Percentiles rank a stretch among this genome's conserved stretches.
Conservation (phyloP, 2,888 invertebrate species). For the Trissolcus japonicus region DNA sequence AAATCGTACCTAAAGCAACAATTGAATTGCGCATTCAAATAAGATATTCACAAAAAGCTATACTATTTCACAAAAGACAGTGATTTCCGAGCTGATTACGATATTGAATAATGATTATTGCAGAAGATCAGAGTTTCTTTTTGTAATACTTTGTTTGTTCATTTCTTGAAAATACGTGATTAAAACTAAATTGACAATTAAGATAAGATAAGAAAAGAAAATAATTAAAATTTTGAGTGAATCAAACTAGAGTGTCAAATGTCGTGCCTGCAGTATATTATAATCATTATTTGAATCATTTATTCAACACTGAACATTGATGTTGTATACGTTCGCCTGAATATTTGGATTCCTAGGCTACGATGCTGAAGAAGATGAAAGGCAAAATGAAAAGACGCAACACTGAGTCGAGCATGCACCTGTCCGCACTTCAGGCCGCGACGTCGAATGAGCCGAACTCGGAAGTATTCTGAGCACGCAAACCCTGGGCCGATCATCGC, state of each 20-base stretch:
- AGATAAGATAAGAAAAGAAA: too few relatives aligned
- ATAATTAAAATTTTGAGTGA: neutral
- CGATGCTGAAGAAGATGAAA: slow-evolving; percentile 99
- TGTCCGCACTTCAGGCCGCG: slow-evolving; percentile 77
- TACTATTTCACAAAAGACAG: too few relatives aligned
- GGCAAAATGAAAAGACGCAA: slow-evolving; percentile 97
- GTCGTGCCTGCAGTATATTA: slow-evolving; percentile 19
- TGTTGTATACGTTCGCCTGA: slow-evolving; percentile 65
- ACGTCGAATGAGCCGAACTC: slow-evolving; percentile 72
- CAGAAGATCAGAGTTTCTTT: too few relatives aligned
- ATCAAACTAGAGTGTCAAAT: slow-evolving; percentile 15
- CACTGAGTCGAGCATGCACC: slow-evolving; percentile 88
- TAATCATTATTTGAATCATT: slow-evolving; percentile 7
- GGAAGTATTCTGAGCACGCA: slow-evolving; percentile 55
- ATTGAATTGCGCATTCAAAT: too few relatives aligned
- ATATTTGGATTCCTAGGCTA: slow-evolving; percentile 87
- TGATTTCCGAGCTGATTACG: too few relatives aligned
- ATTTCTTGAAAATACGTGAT: too few relatives aligned
- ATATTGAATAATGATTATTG: too few relatives aligned
- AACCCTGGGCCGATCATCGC: slow-evolving; percentile 27
- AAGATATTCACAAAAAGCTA: too few relatives aligned
- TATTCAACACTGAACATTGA: slow-evolving; percentile 10
- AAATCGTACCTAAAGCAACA: too few relatives aligned
- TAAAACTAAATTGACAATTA: neutral
- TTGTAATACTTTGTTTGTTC: too few relatives aligned